Evolutionary conservation across 2,888 invertebrate genomes (phyloP).

Genomic region (Acanthosoma haemorrhoidale): DNA sequence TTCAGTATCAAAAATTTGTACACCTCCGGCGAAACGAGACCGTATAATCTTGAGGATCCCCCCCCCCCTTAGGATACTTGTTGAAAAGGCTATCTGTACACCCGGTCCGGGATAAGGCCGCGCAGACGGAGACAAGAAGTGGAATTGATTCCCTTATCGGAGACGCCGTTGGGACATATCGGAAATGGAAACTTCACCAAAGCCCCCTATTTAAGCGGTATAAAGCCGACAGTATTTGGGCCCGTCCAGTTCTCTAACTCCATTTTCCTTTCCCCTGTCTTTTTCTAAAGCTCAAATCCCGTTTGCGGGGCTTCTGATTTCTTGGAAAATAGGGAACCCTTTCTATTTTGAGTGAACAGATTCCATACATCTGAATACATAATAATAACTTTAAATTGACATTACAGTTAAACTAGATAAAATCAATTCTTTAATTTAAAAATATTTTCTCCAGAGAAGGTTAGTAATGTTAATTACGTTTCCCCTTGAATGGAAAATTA

Average conservation of each 20-base stretch:
- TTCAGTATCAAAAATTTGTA: no score
- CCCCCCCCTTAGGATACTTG: not conserved
- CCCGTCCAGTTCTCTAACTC: not conserved
- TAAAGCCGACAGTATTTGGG: slow-evolving; percentile 3
- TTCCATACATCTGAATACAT: no score
- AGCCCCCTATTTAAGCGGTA: slow-evolving; percentile 7
- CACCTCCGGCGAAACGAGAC: not conserved
- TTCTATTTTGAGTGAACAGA: no score
- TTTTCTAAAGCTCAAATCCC: not conserved
- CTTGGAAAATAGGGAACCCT: no score
- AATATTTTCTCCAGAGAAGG: no score
- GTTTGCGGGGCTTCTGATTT: not conserved
- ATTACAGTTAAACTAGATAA: no score
- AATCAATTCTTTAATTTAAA: no score
- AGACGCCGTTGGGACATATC: not conserved
- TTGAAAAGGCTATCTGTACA: not conserved
- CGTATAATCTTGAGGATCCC: not conserved
- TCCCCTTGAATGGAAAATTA: no score
- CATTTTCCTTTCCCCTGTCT: not conserved
- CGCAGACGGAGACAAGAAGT: not conserved
- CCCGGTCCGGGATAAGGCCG: not conserved
- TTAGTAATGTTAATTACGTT: no score
- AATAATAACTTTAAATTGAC: no score
- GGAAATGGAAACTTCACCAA: slow-evolving; percentile 7
- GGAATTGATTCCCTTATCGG: not conserved